Evolutionary conservation across 2,888 invertebrate genomes (phyloP), one percentile per base, ranked within the genome.

Genomic region (Atrina japonica): DNA sequence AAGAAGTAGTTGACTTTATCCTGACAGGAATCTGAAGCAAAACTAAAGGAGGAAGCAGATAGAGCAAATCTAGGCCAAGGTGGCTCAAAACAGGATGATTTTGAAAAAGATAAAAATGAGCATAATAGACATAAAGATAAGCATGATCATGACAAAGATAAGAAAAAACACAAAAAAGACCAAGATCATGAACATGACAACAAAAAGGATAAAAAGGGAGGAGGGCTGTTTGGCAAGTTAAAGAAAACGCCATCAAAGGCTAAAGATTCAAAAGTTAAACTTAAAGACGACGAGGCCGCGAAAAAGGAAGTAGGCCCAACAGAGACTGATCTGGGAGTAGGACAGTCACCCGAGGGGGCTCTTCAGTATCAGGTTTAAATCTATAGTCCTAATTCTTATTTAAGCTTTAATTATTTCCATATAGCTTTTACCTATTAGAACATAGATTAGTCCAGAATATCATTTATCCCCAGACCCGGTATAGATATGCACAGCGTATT

Each of bases 141-240:
- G 18, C 16, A 18, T 43, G 45, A 35, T 5, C 35, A 60, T 45
- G 25, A 60, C 16, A 47, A 60, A 45, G 60, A 66, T 56, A 66
- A 66, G 49, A 49, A 66, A 53, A 40, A 63, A n/a, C n/a, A 18
- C 16, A 29, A 30, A n/a, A n/a, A 52, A 16, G 52, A 52, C 16
- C n/a, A 52, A 58, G 58, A 40, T 40, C 16, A 35, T 6, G 41
- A 58, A 11, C n/a, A 49, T 27, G 47, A 61, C 30, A 30, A 61
- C 6, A 30, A 61, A 40, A 64, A 64, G 53, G 53, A 64, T 50
- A 67, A 67, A 50, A 67, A 67, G 35, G 58, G 58, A 35, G 60
- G 53, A 41, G 67, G 67, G 53, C 43, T 67, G 21, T 60, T 67
- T 52, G 67, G 67, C 43, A 64, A 53, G 41, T 27, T 64, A 18